phyloP scores from a whole-genome alignment of 53 echinoderm and acorn worm species.

The Paracentrotus lividus region DNA sequence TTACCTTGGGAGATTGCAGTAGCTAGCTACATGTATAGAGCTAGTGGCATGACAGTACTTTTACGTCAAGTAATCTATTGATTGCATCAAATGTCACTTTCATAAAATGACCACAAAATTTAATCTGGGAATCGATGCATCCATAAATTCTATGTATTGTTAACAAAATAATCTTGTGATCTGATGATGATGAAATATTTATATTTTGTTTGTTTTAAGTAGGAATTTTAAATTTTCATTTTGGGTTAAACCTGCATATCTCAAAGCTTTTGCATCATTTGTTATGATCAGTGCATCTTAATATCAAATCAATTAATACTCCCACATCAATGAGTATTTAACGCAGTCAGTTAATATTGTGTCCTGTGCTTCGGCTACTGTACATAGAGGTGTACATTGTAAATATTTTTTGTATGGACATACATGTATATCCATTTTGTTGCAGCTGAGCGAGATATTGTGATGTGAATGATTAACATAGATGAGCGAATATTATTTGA shows the following conservation, averaged over 20 bases:
- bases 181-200: no score
- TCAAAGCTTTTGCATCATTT: no score
- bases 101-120: neutral
- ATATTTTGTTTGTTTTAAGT: no score
- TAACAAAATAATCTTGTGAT: no score
- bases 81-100: neutral
- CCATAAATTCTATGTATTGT: neutral
- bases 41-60: neutral
- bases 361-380: no score
- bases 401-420: neutral
- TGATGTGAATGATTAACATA: neutral
- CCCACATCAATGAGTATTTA: no score
- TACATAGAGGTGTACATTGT: no score
- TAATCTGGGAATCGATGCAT: neutral
- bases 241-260: neutral
- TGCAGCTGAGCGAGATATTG: neutral
- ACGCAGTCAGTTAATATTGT: no score
- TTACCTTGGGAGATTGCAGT: conserved; percentile 12
- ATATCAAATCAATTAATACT: no score
- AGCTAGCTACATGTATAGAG: neutral
- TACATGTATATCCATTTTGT: neutral
- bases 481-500: neutral
- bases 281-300: no score
- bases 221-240: neutral
- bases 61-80: neutral